Evolutionary conservation across 2,113 vertebrate genomes (phyloP), one percentile per base, ranked within the genome.

Genomic region (Gallinago jamesoni): DNA sequence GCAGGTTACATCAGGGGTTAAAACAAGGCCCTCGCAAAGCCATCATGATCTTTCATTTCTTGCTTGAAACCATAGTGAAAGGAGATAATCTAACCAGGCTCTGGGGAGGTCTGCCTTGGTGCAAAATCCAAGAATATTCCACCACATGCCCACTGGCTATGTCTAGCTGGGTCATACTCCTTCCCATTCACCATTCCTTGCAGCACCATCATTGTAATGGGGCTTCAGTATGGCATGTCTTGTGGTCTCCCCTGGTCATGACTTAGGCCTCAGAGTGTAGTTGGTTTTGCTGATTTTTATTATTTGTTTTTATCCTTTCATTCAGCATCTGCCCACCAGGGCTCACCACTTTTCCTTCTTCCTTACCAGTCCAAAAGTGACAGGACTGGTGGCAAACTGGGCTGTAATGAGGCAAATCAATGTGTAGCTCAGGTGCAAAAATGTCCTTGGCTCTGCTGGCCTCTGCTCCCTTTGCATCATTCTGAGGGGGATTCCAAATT

Each of bases 71-170:
- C 52, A 31, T 2, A 48, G n/a, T 21, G n/a, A 41, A 23, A 47
- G 37, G 33, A n/a, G 10, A 41, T 22, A 39, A 31, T n/a, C 14
- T 25, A 47, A 19, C 1, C 50, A 64, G 43, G 20, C 35, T 45
- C 16, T 76, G 30, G 28, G 68, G 48, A 57, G 23, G 12, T 56
- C 60, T 62, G 23, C 47, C 37, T 68, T 68, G 31, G 48, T 48
- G 50, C 33, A 30, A 48, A 68, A 6, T 13, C 47, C 73, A 55
- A 28, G 15, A 35, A 16, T 25, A 16, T 22, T 79, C 45, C 15
- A 28, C 37, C 53, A 24, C 4, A 0, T 37, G 60, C 27, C 43
- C 0, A 0, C 9, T 53, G n/a, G 28, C 9, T 72, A 39, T 66
- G 28, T 35, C 30, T 30, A 62, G 31, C 53, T 48, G 33, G 30